phyloP scores from a whole-genome alignment of 2,113 vertebrate genomes.

The Aix galericulata region DNA sequence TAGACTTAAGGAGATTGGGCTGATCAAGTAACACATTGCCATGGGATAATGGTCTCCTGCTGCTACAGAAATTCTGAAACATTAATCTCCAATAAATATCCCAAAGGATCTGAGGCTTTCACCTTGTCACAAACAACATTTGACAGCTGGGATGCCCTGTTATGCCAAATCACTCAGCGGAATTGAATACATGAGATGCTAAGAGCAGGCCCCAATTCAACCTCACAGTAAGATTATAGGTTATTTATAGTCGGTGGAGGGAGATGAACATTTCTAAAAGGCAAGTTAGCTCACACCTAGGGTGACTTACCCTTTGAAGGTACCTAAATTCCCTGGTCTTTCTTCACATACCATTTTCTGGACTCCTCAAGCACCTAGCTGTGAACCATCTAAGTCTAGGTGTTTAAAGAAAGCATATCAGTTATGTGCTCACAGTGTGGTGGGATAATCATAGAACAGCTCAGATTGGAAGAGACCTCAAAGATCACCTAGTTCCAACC shows the following conservation, averaged over 20 bases:
- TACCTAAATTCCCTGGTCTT: not conserved
- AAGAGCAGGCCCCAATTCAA: not conserved
- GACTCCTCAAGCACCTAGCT: not conserved
- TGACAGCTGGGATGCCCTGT: not conserved
- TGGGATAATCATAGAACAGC: not conserved
- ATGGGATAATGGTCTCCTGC: conserved; percentile 9
- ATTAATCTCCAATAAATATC: not conserved
- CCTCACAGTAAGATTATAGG: not conserved
- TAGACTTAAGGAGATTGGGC: not conserved
- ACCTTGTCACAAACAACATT: not conserved
- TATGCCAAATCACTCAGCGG: not conserved
- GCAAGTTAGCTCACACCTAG: not conserved
- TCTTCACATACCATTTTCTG: not conserved
- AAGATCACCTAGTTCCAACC: no score
- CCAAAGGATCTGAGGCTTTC: conserved; percentile 10
- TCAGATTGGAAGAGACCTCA: no score
- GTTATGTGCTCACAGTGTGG: not conserved
- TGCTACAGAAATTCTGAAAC: not conserved
- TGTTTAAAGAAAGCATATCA: rapidly evolving
- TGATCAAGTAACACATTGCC: conserved; percentile 11
- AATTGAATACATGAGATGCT: not conserved
- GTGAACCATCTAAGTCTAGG: not conserved
- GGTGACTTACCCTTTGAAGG: not conserved
- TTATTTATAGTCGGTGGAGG: not conserved
- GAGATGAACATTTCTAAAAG: not conserved